Evolutionary conservation across 2,888 invertebrate species (phyloP), one percentile per base, ranked within the genome.

Genomic region (Punctoribates punctum): DNA sequence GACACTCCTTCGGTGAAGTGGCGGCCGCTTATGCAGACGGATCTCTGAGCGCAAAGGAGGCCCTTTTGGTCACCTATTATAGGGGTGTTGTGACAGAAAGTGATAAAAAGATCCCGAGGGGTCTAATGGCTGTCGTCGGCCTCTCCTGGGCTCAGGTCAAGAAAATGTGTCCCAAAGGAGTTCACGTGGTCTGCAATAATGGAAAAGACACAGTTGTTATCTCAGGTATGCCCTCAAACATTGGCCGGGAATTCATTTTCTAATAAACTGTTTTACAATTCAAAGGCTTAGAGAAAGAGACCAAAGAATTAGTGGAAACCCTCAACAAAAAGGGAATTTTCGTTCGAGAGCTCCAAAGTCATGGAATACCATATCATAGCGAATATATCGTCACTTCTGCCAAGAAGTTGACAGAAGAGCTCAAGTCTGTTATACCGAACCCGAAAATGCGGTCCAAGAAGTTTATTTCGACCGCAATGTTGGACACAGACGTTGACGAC

Each of bases 391-490:
- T 51, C 25, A 27, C 46, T 23, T 42, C 46, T 1, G 46, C 42
- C 9, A 13, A 74, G 34, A 42, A 54, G 17, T 20, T 76, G 76
- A 54, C 65, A 1, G 48, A 54, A 34, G 27, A 29, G 20, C 17
- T 76, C 1, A 11, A 20, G 11, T 11, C n/a, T 34, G 48, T 78
- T 75, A 92, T 96, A 81, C 88, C 90, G 0, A 87, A 86, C 78
- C 91, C 94, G 0, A 65, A 38, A 34, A 8, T 38, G 0, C 4
- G 65, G 5, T 65, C 65, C 0, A 65, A 65, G 0, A 89, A 90
- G 81, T 98, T 98, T 98, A 87, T 98, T 76, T 94, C 94, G 78
- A 91, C 94, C 27, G 96, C 96, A n/a, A 15, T 65, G 11, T 25
- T 65, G 34, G 65, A 65, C 5, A 29, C 38, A 15, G 38, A 65